Conservation (phyloP, 64 coral and sea anemone species). For the Porites lutea region DNA sequence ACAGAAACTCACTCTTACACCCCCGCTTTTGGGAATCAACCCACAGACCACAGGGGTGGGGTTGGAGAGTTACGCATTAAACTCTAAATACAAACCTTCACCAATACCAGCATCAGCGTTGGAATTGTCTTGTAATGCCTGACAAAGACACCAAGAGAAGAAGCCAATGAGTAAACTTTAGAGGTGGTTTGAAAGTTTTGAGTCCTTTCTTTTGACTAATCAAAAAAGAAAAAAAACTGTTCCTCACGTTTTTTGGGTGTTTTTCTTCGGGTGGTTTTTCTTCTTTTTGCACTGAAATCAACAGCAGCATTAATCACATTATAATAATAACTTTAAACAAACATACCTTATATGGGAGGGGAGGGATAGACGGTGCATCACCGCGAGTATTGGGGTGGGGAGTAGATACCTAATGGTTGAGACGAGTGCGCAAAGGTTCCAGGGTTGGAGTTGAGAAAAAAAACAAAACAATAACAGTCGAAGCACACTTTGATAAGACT, state of each 20-base stretch:
- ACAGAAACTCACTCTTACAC: no score
- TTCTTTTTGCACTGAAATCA: constrained; percentile 25
- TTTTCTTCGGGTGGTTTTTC: background rate
- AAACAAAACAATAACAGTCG: background rate
- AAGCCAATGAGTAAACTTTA: no score
- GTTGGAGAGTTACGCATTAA: no score
- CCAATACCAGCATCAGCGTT: background rate
- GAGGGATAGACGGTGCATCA: background rate
- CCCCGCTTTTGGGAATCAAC: no score
- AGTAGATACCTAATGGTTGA: background rate
- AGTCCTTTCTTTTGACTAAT: no score
- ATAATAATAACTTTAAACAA: no score
- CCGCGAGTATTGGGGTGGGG: background rate
- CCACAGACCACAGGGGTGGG: no score
- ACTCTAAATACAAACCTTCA: background rate
- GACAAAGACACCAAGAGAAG: background rate
- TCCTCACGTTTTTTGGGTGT: constrained; percentile 1
- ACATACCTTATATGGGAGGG: constrained; percentile 9
- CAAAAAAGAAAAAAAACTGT: background rate
- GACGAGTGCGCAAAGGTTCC: background rate
- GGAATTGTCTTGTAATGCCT: background rate
- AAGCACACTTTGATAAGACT: no score
- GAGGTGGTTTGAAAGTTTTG: no score
- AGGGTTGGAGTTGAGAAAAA: background rate
- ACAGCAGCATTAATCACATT: background rate